Evolutionary conservation across 2,113 vertebrate species (phyloP).

Genomic region (Cynocephalus volans): DNA sequence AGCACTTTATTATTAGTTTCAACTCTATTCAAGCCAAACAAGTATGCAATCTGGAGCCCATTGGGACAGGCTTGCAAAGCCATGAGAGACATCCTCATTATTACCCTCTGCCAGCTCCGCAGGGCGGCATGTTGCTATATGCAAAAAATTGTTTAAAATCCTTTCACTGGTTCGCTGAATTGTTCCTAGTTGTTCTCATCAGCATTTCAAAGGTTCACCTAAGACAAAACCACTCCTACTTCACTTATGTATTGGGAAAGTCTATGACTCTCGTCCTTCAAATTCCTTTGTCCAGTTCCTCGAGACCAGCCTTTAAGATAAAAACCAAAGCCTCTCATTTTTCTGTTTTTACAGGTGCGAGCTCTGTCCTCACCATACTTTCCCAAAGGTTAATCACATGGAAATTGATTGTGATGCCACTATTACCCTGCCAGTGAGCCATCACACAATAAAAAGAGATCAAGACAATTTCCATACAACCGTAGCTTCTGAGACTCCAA

Average conservation of each 20-base stretch:
- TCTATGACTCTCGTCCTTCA: neutral
- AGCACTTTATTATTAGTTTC: neutral
- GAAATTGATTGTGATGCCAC: neutral
- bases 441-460: neutral
- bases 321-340: neutral
- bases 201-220: neutral
- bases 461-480: too few species aligned
- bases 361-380: neutral
- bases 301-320: neutral
- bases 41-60: neutral
- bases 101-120: neutral
- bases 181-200: too few species aligned
- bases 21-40: too few species aligned
- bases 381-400: neutral
- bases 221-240: neutral
- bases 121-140: fast-evolving
- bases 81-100: neutral
- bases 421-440: fast-evolving
- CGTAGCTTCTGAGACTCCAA: neutral
- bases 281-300: neutral
- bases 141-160: neutral
- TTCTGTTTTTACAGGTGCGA: neutral
- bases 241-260: neutral
- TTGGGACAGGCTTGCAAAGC: fast-evolving
- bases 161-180: neutral